phyloP scores from a whole-genome alignment of 92 coral and sea anemone genomes.

The Desmophyllum pertusum region DNA sequence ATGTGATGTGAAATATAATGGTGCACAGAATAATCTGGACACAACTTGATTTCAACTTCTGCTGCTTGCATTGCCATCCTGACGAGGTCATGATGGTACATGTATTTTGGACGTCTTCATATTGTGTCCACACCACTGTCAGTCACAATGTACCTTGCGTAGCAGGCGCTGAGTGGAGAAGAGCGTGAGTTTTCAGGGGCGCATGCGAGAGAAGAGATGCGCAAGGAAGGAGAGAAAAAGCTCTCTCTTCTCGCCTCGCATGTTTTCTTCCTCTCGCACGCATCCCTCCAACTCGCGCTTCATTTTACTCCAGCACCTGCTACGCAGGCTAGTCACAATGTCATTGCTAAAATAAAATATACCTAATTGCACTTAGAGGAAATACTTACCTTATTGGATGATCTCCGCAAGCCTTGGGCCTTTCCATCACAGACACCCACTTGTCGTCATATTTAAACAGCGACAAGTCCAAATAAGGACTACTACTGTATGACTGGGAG shows the following conservation, averaged over 20 bases:
- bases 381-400: slow-evolving; percentile 91
- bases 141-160: neutral
- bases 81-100: too few relatives aligned
- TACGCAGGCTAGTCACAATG: neutral
- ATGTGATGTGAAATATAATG: too few relatives aligned
- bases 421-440: slow-evolving; percentile 99
- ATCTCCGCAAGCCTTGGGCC: slow-evolving; percentile 99
- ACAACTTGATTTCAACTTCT: neutral
- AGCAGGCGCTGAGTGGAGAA: too few relatives aligned
- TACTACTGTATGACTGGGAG: slow-evolving; percentile 98
- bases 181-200: too few relatives aligned
- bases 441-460: slow-evolving; percentile 98
- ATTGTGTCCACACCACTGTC: neutral
- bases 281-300: too few relatives aligned
- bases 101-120: too few relatives aligned
- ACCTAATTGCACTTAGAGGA: neutral
- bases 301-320: too few relatives aligned
- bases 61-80: neutral
- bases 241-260: too few relatives aligned
- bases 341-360: neutral
- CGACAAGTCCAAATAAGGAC: slow-evolving; percentile 96
- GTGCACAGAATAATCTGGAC: too few relatives aligned
- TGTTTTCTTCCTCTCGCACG: too few relatives aligned
- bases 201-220: too few relatives aligned
- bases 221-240: too few relatives aligned